Conservation (phyloP, 53 echinoderm and acorn worm genomes). For the Zoroaster sp. region DNA sequence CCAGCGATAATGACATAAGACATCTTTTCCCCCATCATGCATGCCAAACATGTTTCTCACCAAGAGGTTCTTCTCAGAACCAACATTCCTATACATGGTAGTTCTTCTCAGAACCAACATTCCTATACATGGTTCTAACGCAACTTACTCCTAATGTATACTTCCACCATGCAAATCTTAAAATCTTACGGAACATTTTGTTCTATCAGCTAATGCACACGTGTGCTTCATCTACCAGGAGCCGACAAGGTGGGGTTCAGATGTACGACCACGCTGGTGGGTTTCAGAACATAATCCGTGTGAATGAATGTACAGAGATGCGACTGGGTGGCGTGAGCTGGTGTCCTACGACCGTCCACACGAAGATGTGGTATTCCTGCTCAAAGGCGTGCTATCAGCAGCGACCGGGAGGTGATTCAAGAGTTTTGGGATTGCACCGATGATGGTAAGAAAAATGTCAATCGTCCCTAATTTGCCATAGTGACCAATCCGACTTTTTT, state of each 20-base stretch:
- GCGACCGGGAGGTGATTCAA: not conserved
- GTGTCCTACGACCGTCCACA: not conserved
- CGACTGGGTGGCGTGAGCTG: not conserved
- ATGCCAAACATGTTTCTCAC: too few relatives aligned
- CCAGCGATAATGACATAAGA: too few relatives aligned
- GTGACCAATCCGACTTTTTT: too few relatives aligned
- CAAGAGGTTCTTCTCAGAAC: too few relatives aligned
- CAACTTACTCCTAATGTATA: too few relatives aligned
- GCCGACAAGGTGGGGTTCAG: not conserved
- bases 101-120: too few relatives aligned
- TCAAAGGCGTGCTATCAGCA: not conserved
- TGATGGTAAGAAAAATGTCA: not conserved
- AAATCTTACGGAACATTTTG: too few relatives aligned
- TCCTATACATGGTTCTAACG: too few relatives aligned
- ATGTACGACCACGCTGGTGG: not conserved
- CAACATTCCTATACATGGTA: too few relatives aligned
- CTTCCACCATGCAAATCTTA: too few relatives aligned
- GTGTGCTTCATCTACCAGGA: not conserved
- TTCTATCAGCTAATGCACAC: not conserved
- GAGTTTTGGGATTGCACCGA: not conserved
- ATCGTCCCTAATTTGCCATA: too few relatives aligned
- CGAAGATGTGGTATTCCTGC: not conserved
- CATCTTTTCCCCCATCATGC: too few relatives aligned
- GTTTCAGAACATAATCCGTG: not conserved
- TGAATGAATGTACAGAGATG: not conserved